Conservation (phyloP, 2,113 vertebrate genomes). For the Sturnira hondurensis region DNA sequence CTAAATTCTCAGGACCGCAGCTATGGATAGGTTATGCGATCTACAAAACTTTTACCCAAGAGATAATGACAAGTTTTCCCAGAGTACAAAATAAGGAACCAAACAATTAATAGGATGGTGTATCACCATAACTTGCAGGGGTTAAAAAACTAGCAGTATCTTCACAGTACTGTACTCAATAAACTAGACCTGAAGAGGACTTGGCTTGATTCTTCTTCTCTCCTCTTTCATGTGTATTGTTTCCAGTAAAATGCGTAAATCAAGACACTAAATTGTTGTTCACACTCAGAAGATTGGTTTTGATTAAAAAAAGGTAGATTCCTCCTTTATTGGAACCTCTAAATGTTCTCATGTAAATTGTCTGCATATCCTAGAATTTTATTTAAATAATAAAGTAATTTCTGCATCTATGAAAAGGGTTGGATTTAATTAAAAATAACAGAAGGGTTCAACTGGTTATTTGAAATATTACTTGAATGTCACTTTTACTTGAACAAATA, state of each 20-base stretch:
- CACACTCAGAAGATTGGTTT: not conserved
- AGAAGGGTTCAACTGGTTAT: not conserved
- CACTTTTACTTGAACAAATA: not conserved
- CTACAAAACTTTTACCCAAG: not conserved
- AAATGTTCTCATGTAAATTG: not conserved
- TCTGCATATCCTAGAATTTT: not conserved
- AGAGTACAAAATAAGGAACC: not conserved
- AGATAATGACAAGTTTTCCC: not conserved
- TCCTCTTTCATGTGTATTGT: not conserved
- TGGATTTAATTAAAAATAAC: not conserved
- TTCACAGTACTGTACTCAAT: not conserved
- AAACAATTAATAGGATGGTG: not conserved
- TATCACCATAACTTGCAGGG: not conserved
- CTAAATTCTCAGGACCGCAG: not conserved
- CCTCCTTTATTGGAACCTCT: not conserved
- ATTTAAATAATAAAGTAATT: constrained; percentile 20
- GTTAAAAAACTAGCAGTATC: not conserved
- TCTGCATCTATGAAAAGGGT: not conserved
- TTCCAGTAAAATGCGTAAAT: not conserved
- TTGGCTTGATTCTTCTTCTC: not conserved
- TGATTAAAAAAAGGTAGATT: not conserved
- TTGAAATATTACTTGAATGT: not conserved
- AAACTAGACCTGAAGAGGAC: not conserved
- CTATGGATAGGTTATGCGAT: not conserved
- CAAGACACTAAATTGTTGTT: not conserved